Evolutionary conservation across 2,888 invertebrate species (phyloP), one percentile per base, ranked within the genome.

Genomic region (Drosophila birchii): DNA sequence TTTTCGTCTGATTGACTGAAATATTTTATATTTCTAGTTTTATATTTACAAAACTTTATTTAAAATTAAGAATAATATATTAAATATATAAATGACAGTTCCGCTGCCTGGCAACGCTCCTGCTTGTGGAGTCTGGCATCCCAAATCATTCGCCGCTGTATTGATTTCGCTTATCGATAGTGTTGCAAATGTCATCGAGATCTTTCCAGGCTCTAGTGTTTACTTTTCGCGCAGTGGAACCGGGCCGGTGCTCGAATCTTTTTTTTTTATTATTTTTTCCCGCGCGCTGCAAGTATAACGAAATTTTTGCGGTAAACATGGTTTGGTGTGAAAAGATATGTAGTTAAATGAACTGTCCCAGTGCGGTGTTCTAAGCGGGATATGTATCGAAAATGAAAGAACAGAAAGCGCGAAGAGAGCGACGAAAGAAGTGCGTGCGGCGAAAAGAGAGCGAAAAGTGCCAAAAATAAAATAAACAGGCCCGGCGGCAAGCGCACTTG

Each of bases 341-440:
- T n/a, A 39, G 47, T 32, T 36, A n/a, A 63, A 18, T 20, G 12
- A 45, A 36, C 12, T 20, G 43, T 45, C 45, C 45, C 9, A 16
- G 51, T 53, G 39, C 18, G 47, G 53, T 58, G 57, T 45, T 63
- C n/a, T 47, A 23, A 47, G 71, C 62, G 59, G 69, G 26, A 60
- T 75, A 70, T 72, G 41, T 73, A 45, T 57, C 66, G 60, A 70
- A 63, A 70, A 70, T 63, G 84, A 80, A 80, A 80, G 67, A 77
- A 62, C 73, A 58, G 72, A 70, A 55, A 62, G 26, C 75, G 39
- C 45, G 74, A 67, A 39, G 57, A 51, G 53, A 59, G 32, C 71
- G 41, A 20, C 71, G 41, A 26, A 71, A 56, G 71, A 74, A 72
- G 70, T 70, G 70, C 67, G 58, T 70, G 70, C 64, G 59, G 73